phyloP scores from a whole-genome alignment of 92 coral and sea anemone species.

The Anthopleura xanthogrammica region DNA sequence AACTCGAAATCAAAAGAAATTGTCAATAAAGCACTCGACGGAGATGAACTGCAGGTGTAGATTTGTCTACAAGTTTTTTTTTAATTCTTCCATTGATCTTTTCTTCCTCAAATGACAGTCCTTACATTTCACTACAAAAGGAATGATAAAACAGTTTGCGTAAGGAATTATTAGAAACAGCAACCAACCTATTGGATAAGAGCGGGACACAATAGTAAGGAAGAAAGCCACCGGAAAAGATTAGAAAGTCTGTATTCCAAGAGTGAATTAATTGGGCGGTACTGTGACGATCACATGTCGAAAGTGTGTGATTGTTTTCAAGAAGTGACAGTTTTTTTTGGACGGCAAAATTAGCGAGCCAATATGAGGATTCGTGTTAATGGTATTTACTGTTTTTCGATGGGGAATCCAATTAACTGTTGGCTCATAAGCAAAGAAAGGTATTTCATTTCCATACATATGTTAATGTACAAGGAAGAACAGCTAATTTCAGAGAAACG shows the following conservation, averaged over 20 bases:
- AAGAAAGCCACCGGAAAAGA: constrained; percentile 32
- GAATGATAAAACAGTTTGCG: constrained; percentile 16
- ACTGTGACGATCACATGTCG: constrained; percentile 1
- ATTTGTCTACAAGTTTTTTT: neutral
- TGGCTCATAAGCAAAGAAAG: constrained; percentile 9
- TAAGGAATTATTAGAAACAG: constrained; percentile 3
- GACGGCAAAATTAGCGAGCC: constrained; percentile 11
- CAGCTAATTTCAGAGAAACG: neutral
- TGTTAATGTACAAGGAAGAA: constrained; percentile 2
- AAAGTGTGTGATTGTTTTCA: constrained; percentile 8
- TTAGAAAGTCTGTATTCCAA: constrained; percentile 21
- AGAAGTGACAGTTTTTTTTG: neutral
- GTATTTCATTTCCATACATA: constrained; percentile 8
- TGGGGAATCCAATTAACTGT: constrained; percentile 27
- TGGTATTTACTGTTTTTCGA: constrained; percentile 27
- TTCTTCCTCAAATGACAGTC: neutral
- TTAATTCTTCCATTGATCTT: neutral
- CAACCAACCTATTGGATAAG: constrained; percentile 13
- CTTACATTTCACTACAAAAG: constrained; percentile 8
- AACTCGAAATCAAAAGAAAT: neutral
- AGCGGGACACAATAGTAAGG: neutral
- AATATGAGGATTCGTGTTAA: constrained; percentile 8
- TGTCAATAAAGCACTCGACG: neutral
- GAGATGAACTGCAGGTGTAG: neutral
- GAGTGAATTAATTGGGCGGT: constrained; percentile 20